Evolutionary conservation across 2,888 invertebrate genomes (phyloP), one percentile per base, ranked within the genome.

Genomic region (Drosophila subsilvestris): DNA sequence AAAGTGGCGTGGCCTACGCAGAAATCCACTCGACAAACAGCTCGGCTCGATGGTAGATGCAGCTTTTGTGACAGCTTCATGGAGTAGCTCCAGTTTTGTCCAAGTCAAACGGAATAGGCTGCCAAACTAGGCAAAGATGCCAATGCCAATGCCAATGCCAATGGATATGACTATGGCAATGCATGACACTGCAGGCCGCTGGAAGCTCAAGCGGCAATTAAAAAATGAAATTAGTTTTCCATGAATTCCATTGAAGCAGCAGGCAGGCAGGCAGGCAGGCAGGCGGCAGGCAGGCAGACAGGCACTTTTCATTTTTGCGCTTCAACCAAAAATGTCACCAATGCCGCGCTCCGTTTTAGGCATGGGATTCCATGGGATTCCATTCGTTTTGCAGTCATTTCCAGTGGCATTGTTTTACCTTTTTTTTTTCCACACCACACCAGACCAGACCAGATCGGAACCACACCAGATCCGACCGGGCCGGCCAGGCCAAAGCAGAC

Each of bases 221-320:
- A 80, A 83, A 83, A 84, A 88, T 86, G 75, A 87, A 84, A 84
- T 84, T 77, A 74, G 47, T 79, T 79, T 79, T 85, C 74, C 37
- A 37, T 37, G 37, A 37, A 76, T 76, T 82, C 54, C 69, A 60
- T 61, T 53, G 69, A 77, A 85, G 47, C 63, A 57, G 55, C 9
- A 12, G 14, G 29, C 55, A 53, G 49, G 18, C 75, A 69, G 14
- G 14, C 37, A 37, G 37, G 14, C 37, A 14, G 14, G 0, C 32
- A 32, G 25, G 6, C n/a, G 37, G 14, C 37, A 14, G 14, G 0
- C 27, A 27, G 27, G 5, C 6, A 25, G 25, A 1, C 27, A 27
- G 37, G 53, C 78, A 80, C 80, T 80, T 87, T 85, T 87, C 69
- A 63, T 78, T 84, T 81, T 75, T 72, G 48, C 62, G 57, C 63